A percentile compares a stretch with the other conserved stretches of the same genome.
These are phyloP conservation scores for Bos indicus DNA, from an alignment of 2,113 vertebrate species.

Conservation along the genomic window DNA sequence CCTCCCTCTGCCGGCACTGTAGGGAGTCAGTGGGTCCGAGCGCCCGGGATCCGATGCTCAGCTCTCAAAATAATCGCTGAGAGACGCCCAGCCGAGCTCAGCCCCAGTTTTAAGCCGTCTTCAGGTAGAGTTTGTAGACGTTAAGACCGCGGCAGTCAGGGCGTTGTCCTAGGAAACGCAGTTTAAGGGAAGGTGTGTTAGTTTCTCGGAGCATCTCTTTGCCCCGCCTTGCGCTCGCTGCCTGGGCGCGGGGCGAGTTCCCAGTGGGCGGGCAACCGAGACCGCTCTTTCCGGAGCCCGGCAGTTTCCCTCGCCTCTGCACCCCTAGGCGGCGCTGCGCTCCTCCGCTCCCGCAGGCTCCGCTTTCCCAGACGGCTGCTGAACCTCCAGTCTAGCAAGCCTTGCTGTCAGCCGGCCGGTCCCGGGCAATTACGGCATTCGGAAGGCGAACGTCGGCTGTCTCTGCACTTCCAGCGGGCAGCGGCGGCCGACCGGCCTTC, in stretches of 20 bases:
- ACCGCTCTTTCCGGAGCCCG: accelerated
- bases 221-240: accelerated
- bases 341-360: neutral
- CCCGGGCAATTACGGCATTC: neutral
- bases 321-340: slow-evolving; percentile 74
- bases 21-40: neutral
- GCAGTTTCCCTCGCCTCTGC: neutral
- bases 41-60: accelerated
- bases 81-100: neutral
- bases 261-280: accelerated
- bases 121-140: neutral
- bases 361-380: slow-evolving; percentile 25
- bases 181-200: neutral
- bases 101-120: neutral
- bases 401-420: neutral
- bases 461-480: neutral
- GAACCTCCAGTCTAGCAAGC: neutral
- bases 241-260: accelerated
- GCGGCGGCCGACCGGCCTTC: neutral
- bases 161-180: neutral
- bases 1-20: accelerated
- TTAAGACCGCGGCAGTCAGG: neutral
- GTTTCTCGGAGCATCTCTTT: neutral
- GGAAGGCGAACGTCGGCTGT: neutral
- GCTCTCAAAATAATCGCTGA: neutral